A percentile compares a stretch with the other conserved stretches of the same genome.
phyloP scores from a whole-genome alignment of 2,113 vertebrate genomes.

The Beaufortia kweichowensis region DNA sequence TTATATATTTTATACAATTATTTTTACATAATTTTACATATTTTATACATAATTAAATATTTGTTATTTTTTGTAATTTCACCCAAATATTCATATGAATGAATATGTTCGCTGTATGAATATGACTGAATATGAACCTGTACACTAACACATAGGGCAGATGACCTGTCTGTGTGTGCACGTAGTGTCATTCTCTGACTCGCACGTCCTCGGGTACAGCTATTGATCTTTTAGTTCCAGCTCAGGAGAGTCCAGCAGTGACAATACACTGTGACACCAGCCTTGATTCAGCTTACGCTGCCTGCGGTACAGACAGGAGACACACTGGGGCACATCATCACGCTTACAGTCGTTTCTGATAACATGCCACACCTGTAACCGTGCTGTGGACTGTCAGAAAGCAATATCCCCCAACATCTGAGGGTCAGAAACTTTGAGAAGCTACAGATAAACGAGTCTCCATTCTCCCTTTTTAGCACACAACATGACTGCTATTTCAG shows the following conservation, averaged over 20 bases:
- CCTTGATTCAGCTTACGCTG: constrained; percentile 50
- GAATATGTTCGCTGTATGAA: too few relatives aligned
- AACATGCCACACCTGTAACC: constrained; percentile 29
- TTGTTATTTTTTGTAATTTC: too few relatives aligned
- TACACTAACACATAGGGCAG: too few relatives aligned
- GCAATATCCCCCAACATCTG: neutral
- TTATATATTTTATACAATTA: too few relatives aligned
- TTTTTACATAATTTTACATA: too few relatives aligned
- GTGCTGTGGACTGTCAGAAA: neutral
- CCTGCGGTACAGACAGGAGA: constrained; percentile 14
- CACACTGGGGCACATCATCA: constrained; percentile 30
- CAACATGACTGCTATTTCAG: neutral
- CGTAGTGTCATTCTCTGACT: constrained; percentile 70
- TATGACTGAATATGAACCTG: too few relatives aligned
- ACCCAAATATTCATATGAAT: too few relatives aligned
- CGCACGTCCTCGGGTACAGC: constrained; percentile 69
- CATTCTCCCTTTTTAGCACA: neutral
- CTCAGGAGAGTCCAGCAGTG: constrained; percentile 58
- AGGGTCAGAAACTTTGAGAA: neutral
- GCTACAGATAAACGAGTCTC: neutral
- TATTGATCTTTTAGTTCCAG: constrained; percentile 70
- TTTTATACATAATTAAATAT: too few relatives aligned
- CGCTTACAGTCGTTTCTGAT: constrained; percentile 43
- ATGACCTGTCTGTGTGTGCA: constrained; percentile 58
- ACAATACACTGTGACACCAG: constrained; percentile 42